Base-by-base conservation (phyloP, 2,113 vertebrate genomes). In the Gasterosteus aculeatus region DNA sequence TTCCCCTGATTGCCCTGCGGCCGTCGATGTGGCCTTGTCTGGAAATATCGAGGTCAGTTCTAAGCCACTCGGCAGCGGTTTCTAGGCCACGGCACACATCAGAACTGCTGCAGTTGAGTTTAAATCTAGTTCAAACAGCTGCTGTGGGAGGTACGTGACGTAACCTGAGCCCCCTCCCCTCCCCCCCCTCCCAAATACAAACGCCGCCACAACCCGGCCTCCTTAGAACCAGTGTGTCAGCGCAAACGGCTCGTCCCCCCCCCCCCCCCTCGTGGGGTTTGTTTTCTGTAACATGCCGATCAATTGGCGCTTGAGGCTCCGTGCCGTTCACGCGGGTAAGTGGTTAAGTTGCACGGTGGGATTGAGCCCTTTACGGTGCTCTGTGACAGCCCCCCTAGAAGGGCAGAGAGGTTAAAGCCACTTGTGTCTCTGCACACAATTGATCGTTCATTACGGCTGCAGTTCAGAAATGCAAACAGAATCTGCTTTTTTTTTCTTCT, bases 41-140 rank as follows among this genome's bases (percentile, higher is more conserved):
- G 62, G 31, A 89, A 92, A 88, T 92, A 86, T 94, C 84, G 83
- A 89, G 89, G 84, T 89, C 87, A 78, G 85, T 80, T 26, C 76
- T 80, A 78, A 87, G 86, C 86, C 73, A 89, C 80, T 86, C 51
- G 57, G 76, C 81, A 74, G 88, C 71, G 78, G 53, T 89, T 92
- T 90, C 79, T 89, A 87, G 88, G 87, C 39, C 89, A 85, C 73
- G 58, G 66, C 85, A 88, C 87, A 63, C 80, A 90, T 85, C 81
- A 87, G 76, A 80, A 88, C 78, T 75, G 81, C 35, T 2, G 69
- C n/a, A 10, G 78, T 26, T 26, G 22, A 60, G 84, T 80, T 85
- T 58, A 91, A 88, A 90, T 88, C 83, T 86, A 71, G 81, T 89
- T 89, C 88, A 89, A 71, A 88, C 80, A 78, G 85, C 87, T 83